phyloP scores from a whole-genome alignment of 2,888 invertebrate genomes.

The Conchocele bisecta region DNA sequence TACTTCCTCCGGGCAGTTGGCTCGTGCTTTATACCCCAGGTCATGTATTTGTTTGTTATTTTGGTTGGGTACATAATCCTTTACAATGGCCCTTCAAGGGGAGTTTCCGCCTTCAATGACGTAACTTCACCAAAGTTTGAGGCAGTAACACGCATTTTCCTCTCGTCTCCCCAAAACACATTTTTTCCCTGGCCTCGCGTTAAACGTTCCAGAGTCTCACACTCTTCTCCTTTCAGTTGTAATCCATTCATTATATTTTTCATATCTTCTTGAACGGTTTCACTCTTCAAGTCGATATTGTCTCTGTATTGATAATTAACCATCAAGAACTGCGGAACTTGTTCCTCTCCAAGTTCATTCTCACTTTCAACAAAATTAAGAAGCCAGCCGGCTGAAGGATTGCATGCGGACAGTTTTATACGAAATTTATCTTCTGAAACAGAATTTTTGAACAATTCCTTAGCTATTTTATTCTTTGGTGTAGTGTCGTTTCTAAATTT shows the following conservation, averaged over 20 bases:
- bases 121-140: slow-evolving; percentile 18
- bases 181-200: slow-evolving; percentile 12
- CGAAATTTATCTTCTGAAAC: slow-evolving; percentile 7
- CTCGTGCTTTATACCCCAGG: slow-evolving; percentile 17
- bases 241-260: neutral
- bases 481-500: slow-evolving; percentile 1
- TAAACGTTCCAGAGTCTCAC: neutral
- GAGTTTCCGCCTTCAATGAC: neutral
- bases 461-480: neutral
- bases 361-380: slow-evolving; percentile 3
- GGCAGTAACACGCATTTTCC: slow-evolving; percentile 10
- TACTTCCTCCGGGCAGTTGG: slow-evolving; percentile 13
- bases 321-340: neutral
- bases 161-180: slow-evolving; percentile 3
- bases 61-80: slow-evolving; percentile 1
- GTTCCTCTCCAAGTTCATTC: neutral
- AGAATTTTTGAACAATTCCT: neutral
- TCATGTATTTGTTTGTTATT: slow-evolving; percentile 8
- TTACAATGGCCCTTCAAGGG: neutral
- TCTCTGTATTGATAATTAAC: neutral
- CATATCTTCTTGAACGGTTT: neutral
- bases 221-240: neutral
- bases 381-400: slow-evolving; percentile 17
- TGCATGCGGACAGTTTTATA: neutral
- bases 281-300: neutral